Base-by-base conservation (phyloP, 2,888 invertebrate species). In the Hipparchia semele region DNA sequence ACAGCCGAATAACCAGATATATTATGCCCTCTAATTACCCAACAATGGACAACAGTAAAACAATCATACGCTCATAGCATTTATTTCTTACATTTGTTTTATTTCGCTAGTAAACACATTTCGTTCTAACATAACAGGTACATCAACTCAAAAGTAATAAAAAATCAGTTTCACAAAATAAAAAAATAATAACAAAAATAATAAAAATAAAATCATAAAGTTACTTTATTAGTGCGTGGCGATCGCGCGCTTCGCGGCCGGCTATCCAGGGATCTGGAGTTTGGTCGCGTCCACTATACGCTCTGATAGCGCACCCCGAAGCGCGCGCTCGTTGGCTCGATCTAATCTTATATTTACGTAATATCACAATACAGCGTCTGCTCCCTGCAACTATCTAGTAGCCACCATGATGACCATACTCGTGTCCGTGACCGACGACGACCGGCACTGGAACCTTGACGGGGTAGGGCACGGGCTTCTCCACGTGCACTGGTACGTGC, bases 401-500 rank as follows among this genome's bases (percentile, higher is more conserved):
- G 92, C 94, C 89, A 84, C 85, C 94, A 93, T 94, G 92, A 89
- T 93, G 90, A 80, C 89, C 91, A 87, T 92, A 89, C 87, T 88
- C 93, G 88, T 94, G 90, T 83, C 92, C 91, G 82, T 92, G 91
- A 84, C 90, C 87, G 81, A 95, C 88, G 75, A 94, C 87, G 66
- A 94, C 95, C 80, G 94, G 94, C 76, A 94, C 92, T 68, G 91
- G 92, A 76, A 96, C 95, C 87, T 96, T 95, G 76, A 95, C 95
- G 80, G 93, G 96, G 91, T 94, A 96, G 79, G 92, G 96, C 90
- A 95, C 95, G 74, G 94, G 95, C 75, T 96, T 95, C 80, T 95
- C 95, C 6, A 96, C 96, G 74, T 96, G 96, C 81, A 94, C 94
- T 45, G 95, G 96, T 54, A 96, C 94, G 74, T 92, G 95, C 84